These are phyloP conservation scores for Peromyscus aztecus DNA, from an alignment of 2,797 vertebrate species.

Conservation along the genomic window DNA sequence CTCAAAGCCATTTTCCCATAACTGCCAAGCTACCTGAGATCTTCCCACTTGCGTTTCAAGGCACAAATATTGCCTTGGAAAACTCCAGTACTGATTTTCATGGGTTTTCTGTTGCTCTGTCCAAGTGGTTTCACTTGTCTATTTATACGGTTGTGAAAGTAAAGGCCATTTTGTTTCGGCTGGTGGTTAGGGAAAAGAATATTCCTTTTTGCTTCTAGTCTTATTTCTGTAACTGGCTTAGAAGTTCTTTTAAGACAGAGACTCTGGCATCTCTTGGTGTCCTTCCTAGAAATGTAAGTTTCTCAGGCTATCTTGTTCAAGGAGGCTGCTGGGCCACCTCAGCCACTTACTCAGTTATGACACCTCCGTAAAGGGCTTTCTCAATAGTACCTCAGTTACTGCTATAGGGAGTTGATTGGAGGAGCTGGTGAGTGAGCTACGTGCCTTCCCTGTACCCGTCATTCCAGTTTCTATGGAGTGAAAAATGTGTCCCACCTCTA, in stretches of 20 bases:
- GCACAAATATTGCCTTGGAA: background rate
- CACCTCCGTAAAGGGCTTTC: background rate
- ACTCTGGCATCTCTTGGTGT: background rate
- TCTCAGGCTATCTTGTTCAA: background rate
- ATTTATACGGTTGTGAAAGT: background rate
- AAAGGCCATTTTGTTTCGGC: background rate
- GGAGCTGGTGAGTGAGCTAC: background rate
- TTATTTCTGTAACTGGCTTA: background rate
- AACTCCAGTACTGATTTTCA: background rate
- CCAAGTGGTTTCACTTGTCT: background rate
- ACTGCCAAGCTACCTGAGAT: background rate
- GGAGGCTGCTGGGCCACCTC: background rate
- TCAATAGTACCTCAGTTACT: background rate
- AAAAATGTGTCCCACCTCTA: slow-evolving; percentile 9
- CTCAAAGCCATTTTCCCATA: background rate
- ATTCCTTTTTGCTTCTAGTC: background rate
- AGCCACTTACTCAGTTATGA: background rate
- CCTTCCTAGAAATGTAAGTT: background rate
- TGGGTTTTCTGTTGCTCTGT: background rate
- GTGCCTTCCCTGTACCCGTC: background rate
- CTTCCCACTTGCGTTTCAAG: background rate
- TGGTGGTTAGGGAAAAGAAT: slow-evolving; percentile 9
- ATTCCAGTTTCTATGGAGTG: slow-evolving; percentile 14
- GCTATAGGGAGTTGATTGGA: background rate
- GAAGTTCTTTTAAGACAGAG: background rate